Percentiles rank a stretch among this genome's conserved stretches.
Conservation (phyloP, 2,113 vertebrate species). For the Apteryx owenii region DNA sequence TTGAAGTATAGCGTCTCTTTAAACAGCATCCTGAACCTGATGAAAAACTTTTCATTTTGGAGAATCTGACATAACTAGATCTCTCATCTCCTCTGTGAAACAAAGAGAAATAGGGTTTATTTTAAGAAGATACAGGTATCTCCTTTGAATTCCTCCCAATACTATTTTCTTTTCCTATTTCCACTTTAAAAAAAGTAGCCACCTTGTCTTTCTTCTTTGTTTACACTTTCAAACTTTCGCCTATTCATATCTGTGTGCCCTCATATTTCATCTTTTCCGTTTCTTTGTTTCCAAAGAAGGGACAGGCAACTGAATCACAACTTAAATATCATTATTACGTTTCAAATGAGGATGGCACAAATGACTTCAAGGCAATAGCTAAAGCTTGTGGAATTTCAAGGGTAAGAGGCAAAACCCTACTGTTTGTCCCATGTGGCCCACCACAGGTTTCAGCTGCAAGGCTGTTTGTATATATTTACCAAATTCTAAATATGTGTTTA, state of each 20-base stretch:
- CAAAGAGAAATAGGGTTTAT: not conserved
- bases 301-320: not conserved
- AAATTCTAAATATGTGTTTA: not conserved
- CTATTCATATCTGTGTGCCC: not conserved
- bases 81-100: not conserved
- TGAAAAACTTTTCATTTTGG: not conserved
- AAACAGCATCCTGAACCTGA: not conserved
- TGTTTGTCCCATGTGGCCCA: not conserved
- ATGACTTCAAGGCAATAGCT: not conserved
- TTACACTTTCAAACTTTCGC: not conserved
- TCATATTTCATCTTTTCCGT: not conserved
- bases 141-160: not conserved
- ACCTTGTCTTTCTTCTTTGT: not conserved
- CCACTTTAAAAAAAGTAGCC: not conserved
- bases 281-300: not conserved
- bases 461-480: not conserved
- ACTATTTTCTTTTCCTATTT: not conserved
- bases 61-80: not conserved
- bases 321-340: not conserved
- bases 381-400: not conserved
- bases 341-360: not conserved
- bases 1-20: not conserved
- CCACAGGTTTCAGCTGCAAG: not conserved
- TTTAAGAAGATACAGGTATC: not conserved
- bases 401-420: not conserved